Evolutionary conservation across 2,888 invertebrate genomes (phyloP).

Genomic region (Metacarcinus magister): DNA sequence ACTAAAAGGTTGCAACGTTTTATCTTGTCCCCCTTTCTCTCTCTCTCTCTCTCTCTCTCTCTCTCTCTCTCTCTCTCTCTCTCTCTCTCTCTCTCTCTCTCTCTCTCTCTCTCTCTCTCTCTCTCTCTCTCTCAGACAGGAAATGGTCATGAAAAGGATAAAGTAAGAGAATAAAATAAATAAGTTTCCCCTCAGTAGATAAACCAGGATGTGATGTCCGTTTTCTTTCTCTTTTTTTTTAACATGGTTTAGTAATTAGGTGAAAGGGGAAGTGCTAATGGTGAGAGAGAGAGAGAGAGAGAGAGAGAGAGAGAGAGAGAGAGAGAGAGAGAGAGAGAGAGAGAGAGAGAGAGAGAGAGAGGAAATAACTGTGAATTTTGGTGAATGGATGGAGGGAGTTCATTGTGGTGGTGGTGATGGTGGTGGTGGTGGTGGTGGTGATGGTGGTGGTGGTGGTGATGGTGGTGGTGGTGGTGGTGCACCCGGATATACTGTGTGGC

Average conservation of each 20-base stretch:
- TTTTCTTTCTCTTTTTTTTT: too few species aligned
- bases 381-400: too few species aligned
- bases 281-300: neutral
- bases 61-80: slow-evolving; percentile 57
- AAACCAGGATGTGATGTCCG: too few species aligned
- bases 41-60: neutral
- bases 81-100: slow-evolving; percentile 63
- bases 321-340: slow-evolving; percentile 50
- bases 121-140: slow-evolving; percentile 1
- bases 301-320: slow-evolving; percentile 27
- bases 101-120: slow-evolving; percentile 51
- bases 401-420: too few species aligned
- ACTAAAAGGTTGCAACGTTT: too few species aligned
- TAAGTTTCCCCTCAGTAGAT: too few species aligned
- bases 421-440: too few species aligned
- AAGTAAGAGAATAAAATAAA: neutral
- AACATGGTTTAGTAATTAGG: too few species aligned
- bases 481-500: too few species aligned
- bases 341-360: neutral
- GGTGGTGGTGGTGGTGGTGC: too few species aligned
- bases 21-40: neutral
- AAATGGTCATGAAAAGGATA: neutral
- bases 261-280: neutral
- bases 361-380: neutral
- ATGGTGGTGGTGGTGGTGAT: too few species aligned